A percentile compares a stretch with the other conserved stretches of the same genome.
Evolutionary conservation across 2,888 invertebrate genomes (phyloP).

Genomic region (Opisthograptis luteolata): DNA sequence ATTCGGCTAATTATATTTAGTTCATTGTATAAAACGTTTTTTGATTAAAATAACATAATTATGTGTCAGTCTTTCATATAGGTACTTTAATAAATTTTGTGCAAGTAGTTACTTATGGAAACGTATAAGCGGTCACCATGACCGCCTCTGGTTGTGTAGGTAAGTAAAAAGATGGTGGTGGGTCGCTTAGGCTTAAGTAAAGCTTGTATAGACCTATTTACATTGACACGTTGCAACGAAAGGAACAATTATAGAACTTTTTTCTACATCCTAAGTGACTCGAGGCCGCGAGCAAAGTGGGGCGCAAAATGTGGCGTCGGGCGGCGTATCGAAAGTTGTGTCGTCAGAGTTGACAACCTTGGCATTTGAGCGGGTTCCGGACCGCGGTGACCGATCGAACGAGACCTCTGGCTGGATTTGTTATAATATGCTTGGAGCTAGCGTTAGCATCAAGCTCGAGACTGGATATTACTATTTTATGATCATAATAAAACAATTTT

Average conservation of each 20-base stretch:
- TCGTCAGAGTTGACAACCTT: conserved; percentile 83
- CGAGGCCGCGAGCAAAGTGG: conserved; percentile 54
- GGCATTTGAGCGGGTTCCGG: conserved; percentile 83
- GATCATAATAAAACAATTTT: neutral
- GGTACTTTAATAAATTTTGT: too few relatives aligned
- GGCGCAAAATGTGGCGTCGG: conserved; percentile 80
- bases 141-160: too few relatives aligned
- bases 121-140: too few relatives aligned
- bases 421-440: conserved; percentile 28
- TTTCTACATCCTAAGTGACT: conserved; percentile 18
- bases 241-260: neutral
- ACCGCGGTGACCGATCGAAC: conserved; percentile 63
- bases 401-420: conserved; percentile 59
- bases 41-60: too few relatives aligned
- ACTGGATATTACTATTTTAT: neutral
- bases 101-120: too few relatives aligned
- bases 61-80: too few relatives aligned
- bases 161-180: too few relatives aligned
- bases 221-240: neutral
- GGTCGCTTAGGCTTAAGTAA: too few relatives aligned
- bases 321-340: conserved; percentile 77
- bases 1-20: too few relatives aligned
- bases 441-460: conserved; percentile 4
- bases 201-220: neutral
- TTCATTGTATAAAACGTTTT: too few relatives aligned